Conservation (phyloP, 2,113 vertebrate species). For the Pan troglodytes region DNA sequence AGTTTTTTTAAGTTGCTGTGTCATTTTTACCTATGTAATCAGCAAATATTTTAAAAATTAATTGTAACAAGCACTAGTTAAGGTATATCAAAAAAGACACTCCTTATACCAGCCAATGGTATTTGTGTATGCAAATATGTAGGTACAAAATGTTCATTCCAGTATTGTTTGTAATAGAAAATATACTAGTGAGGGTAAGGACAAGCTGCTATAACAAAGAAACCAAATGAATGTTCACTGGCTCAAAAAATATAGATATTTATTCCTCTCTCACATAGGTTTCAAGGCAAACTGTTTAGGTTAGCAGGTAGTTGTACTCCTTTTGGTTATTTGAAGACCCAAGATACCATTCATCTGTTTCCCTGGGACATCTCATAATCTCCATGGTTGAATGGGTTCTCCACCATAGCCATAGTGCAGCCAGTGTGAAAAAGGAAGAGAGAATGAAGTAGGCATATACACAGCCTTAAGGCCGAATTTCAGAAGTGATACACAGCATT, state of each 20-base stretch:
- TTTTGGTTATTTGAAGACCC: too few species aligned
- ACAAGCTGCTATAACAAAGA: background rate
- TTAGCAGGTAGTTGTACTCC: background rate
- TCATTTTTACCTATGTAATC: background rate
- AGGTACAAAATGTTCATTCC: background rate
- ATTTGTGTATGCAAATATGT: background rate
- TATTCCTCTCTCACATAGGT: background rate
- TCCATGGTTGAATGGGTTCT: background rate
- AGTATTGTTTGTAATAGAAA: background rate
- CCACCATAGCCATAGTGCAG: background rate
- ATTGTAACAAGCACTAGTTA: background rate
- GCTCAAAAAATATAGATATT: background rate
- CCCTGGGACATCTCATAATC: background rate
- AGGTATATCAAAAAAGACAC: background rate
- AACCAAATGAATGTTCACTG: background rate
- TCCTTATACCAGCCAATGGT: background rate
- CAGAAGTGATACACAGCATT: background rate
- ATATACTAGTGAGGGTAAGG: background rate
- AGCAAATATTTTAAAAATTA: constrained; percentile 8
- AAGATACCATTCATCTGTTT: background rate
- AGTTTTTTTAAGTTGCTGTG: background rate
- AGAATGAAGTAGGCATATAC: too few species aligned
- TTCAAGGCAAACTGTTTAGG: background rate
- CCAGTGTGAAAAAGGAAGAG: background rate
- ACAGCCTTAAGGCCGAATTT: background rate